A percentile compares a stretch with the other conserved stretches of the same genome.
Evolutionary conservation across 2,797 vertebrate species (phyloP).

Genomic region (Chromis chromis): DNA sequence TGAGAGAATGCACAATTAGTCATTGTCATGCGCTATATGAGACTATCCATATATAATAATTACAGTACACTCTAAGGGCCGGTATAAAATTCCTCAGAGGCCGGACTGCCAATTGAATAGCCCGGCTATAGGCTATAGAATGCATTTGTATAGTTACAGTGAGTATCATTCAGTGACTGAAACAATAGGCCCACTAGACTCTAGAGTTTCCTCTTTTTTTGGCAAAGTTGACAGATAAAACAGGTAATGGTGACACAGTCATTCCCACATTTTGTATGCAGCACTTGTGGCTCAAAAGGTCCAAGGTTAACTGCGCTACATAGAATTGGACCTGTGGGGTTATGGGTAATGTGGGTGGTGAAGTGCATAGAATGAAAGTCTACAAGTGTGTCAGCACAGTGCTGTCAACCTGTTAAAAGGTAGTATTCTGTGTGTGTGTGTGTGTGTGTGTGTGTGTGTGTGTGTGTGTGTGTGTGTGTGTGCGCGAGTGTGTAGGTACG

Average conservation of each 20-base stretch:
- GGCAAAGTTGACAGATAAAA: constrained; percentile 1
- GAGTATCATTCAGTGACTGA: neutral
- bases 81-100: too few species aligned
- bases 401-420: constrained; percentile 64
- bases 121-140: too few species aligned
- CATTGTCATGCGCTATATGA: neutral
- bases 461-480: constrained; percentile 8
- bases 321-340: constrained; percentile 42
- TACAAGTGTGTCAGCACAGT: constrained; percentile 31
- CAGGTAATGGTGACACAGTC: constrained; percentile 15
- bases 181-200: neutral
- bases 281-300: constrained; percentile 26
- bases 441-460: constrained; percentile 23
- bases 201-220: neutral
- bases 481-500: constrained; percentile 4
- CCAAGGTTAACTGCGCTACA: constrained; percentile 47
- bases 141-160: neutral
- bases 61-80: neutral
- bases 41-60: neutral
- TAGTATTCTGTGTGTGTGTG: constrained; percentile 13
- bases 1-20: too few species aligned
- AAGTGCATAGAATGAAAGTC: constrained; percentile 38
- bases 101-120: too few species aligned
- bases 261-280: constrained; percentile 22
- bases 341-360: constrained; percentile 41